A percentile compares a stretch with the other conserved stretches of the same genome.
Conservation (phyloP, 1,140 invertebrate species). For the Saccostrea glomerata region DNA sequence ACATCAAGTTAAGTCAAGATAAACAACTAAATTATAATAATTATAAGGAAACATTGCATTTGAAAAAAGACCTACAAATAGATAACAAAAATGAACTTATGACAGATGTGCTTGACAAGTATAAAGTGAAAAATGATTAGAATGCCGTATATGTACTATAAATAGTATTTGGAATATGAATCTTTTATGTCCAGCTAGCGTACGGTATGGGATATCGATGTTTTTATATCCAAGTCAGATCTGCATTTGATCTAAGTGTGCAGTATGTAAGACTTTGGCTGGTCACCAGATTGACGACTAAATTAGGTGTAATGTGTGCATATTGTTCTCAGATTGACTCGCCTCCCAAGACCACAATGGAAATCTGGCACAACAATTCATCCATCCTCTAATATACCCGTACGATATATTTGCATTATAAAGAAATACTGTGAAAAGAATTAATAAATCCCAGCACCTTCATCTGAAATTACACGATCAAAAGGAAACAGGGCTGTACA, state of each 20-base stretch:
- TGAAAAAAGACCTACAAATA: no score
- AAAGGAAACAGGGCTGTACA: background rate
- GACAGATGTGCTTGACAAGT: no score
- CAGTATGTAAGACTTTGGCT: slow-evolving; percentile 12
- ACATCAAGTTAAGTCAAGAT: no score
- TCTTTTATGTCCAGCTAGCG: no score
- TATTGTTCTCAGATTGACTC: background rate
- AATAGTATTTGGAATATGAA: no score
- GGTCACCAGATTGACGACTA: slow-evolving; percentile 15
- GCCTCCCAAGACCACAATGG: background rate
- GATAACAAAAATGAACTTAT: no score
- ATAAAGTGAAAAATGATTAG: no score
- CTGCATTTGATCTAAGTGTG: background rate
- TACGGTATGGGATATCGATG: background rate
- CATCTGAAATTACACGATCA: slow-evolving; percentile 10
- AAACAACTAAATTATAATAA: no score
- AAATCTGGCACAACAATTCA: background rate
- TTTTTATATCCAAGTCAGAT: background rate
- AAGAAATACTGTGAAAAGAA: background rate
- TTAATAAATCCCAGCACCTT: background rate
- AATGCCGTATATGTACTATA: no score
- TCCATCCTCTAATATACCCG: background rate
- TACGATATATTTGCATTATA: background rate
- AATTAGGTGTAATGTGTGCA: background rate
- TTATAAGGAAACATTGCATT: no score